Evolutionary conservation across 2,888 invertebrate species (phyloP), one percentile per base, ranked within the genome.

Genomic region (Muschampia plurimacula): DNA sequence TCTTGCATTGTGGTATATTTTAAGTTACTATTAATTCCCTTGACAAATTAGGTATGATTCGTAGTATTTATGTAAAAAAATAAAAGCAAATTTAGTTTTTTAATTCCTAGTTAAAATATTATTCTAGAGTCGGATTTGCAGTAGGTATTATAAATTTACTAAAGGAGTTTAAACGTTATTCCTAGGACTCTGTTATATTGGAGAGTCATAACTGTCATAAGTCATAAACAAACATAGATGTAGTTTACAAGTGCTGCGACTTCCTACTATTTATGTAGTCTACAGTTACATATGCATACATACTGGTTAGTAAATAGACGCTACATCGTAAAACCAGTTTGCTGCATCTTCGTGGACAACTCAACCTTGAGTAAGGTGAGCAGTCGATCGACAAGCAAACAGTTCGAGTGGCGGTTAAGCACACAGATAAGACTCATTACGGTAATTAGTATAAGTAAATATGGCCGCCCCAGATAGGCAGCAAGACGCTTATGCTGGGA

Each of bases 361-460:
- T 69, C 69, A 84, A 83, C 84, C 87, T 85, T 83, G 85, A 81
- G 76, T 77, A 78, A 82, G 83, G 81, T 81, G 80, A 81, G 85
- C 86, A 88, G 88, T 78, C 78, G 79, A 79, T 80, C 75, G 77
- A 66, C 81, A 72, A 52, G 72, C 87, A 90, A 91, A 91, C 85
- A 91, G 81, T 83, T 83, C 79, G 84, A 87, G 85, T 86, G 86
- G 86, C 84, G 79, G 82, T 82, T 87, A 80, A 85, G 79, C 83
- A 88, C 83, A 90, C 88, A 90, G 88, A 89, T 90, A 90, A 88
- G 83, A 81, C 88, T 89, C 89, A 91, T 92, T 91, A 91, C 83
- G 84, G 89, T 90, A 92, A 93, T 93, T 93, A 93, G 87, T 82
- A 78, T 84, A 85, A 83, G 88, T 84, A 92, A 92, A 93, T 87